Conservation (phyloP, 2,113 vertebrate species). For the Malurus cyaneus region DNA sequence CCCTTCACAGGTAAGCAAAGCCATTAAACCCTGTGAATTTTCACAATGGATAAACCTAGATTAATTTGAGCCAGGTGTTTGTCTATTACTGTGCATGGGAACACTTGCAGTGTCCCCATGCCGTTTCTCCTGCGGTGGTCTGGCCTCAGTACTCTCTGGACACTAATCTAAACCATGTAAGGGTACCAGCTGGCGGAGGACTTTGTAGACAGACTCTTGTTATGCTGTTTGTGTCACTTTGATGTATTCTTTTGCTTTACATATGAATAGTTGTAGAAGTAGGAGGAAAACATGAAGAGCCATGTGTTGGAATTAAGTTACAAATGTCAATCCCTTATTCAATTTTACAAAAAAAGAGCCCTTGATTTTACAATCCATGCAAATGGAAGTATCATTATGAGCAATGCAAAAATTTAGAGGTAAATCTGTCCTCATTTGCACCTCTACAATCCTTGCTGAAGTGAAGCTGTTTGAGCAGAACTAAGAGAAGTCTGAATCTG, state of each 20-base stretch:
- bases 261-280: neutral
- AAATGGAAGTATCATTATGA: neutral
- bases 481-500: neutral
- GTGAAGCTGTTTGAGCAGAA: neutral
- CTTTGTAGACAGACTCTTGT: neutral
- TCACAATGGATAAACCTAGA: slow-evolving; percentile 65
- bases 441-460: neutral
- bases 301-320: neutral
- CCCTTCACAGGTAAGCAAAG: slow-evolving; percentile 59
- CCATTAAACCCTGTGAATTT: slow-evolving; percentile 60
- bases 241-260: slow-evolving; percentile 24
- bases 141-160: neutral
- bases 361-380: neutral
- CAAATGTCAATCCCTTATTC: neutral
- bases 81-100: slow-evolving; percentile 43
- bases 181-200: slow-evolving; percentile 1
- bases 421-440: neutral
- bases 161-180: slow-evolving; percentile 56
- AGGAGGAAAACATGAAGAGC: neutral
- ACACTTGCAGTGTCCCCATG: slow-evolving; percentile 43
- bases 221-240: slow-evolving; percentile 46
- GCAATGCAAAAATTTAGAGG: neutral
- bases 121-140: slow-evolving; percentile 58
- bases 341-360: neutral
- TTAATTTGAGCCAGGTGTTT: slow-evolving; percentile 70